Evolutionary conservation across 2,113 vertebrate genomes (phyloP), one percentile per base, ranked within the genome.

Genomic region (Atlantisia rogersi): DNA sequence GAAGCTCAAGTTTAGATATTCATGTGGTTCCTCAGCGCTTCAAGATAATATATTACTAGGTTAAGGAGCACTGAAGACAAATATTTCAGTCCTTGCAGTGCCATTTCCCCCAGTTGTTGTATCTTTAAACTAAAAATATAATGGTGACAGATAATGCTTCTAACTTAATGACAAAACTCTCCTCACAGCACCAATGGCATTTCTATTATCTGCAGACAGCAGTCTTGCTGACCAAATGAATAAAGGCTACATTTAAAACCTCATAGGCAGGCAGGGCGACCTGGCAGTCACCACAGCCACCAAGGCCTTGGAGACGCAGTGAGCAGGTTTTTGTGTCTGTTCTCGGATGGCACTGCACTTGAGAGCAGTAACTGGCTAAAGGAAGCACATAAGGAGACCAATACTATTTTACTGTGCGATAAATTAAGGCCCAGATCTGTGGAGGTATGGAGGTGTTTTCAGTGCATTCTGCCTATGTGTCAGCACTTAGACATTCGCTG

Each of bases 41-140:
- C 90, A 97, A 82, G 40, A 85, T 95, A 96, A 95, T 70, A 35
- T 86, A 89, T 94, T 84, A 92, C 71, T 70, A 82, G 60, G 50
- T 86, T 96, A 91, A 90, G 95, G 90, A 94, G 37, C 78, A 96
- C 1, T 58, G 65, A 89, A 90, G 88, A 86, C 56, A 95, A 95
- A 74, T 94, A 83, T 82, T 92, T 81, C 63, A 67, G 93, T 56
- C 90, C 83, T 94, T 97, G 74, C 35, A 2, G 46, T 56, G 35
- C 80, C 13, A 26, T 70, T 94, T 91, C 20, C 20, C 50, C 86
- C 68, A 88, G 78, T 79, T 94, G 56, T 91, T 65, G 62, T 87
- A 56, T 95, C 86, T 92, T 82, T 76, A 82, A 87, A 95, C 78
- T 62, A 80, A 93, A 90, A 94, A 73, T 86, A 78, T 46, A 95